Percentiles rank a stretch among this genome's conserved stretches.
phyloP scores from a whole-genome alignment of 2,113 vertebrate species.

The Ovibos moschatus region DNA sequence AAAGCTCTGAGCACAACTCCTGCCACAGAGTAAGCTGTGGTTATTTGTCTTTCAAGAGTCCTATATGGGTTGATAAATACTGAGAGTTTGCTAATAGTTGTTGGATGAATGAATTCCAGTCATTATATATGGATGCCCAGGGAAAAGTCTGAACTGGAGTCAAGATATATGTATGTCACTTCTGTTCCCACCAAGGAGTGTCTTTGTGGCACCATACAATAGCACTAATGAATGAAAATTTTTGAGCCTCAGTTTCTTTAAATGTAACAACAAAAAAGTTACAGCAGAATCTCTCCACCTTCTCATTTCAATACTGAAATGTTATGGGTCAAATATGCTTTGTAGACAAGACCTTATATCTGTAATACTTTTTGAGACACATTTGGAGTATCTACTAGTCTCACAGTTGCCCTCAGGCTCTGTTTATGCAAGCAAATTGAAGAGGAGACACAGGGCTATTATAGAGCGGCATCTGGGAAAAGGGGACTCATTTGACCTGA shows the following conservation, averaged over 20 bases:
- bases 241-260: conserved; percentile 27
- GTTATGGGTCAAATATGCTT: conserved; percentile 57
- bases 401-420: conserved; percentile 53
- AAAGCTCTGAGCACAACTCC: neutral
- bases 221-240: neutral
- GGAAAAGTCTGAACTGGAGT: neutral
- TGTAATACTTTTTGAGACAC: conserved; percentile 64
- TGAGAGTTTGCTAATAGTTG: neutral
- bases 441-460: conserved; percentile 47
- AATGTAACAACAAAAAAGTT: neutral
- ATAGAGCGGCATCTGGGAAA: conserved; percentile 33
- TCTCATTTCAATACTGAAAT: conserved; percentile 11
- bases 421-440: conserved; percentile 71
- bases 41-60: neutral
- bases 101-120: neutral
- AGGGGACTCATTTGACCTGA: conserved; percentile 65
- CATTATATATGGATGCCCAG: neutral
- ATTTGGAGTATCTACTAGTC: conserved; percentile 47
- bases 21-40: neutral
- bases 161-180: neutral
- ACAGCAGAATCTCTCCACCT: neutral
- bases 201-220: neutral
- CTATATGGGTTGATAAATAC: neutral
- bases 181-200: neutral
- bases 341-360: conserved; percentile 62